A percentile compares a stretch with the other conserved stretches of the same genome.
phyloP scores from a whole-genome alignment of 2,113 vertebrate species.

The Todiramphus chloris region DNA sequence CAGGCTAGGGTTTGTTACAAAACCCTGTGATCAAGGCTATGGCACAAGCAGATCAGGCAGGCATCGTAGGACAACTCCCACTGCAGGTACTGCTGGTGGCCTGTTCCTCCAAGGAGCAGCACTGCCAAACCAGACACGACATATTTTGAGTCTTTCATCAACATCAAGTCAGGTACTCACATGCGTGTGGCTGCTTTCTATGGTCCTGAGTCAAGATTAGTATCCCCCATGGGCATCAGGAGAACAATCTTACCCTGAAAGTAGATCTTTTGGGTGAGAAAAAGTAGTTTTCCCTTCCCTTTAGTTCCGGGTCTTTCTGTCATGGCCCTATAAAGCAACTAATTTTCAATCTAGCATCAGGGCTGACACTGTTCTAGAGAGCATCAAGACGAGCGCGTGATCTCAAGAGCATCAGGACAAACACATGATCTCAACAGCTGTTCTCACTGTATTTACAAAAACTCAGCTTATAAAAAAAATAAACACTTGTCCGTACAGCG shows the following conservation, averaged over 20 bases:
- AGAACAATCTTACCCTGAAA: neutral
- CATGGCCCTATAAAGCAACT: neutral
- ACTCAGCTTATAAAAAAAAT: neutral
- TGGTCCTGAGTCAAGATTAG: neutral
- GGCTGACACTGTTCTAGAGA: neutral
- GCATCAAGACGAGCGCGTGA: neutral
- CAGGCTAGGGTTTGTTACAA: neutral
- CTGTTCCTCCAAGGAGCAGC: neutral
- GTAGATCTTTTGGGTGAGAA: accelerated
- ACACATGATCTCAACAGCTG: neutral
- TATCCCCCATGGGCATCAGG: neutral
- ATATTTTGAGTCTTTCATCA: neutral
- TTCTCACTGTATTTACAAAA: neutral
- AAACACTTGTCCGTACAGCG: neutral
- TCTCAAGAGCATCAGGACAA: neutral
- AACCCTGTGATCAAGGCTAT: neutral
- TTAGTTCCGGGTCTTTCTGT: neutral
- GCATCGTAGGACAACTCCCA: neutral
- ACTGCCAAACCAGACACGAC: neutral
- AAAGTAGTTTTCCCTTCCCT: neutral
- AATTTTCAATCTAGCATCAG: neutral
- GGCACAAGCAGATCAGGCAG: neutral
- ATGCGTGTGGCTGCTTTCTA: neutral
- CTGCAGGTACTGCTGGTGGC: neutral
- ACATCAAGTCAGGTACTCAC: neutral